Percentiles rank a stretch among this genome's conserved stretches.
Evolutionary conservation across 1,140 invertebrate genomes (phyloP).

Genomic region (Medauroidea extradentata): DNA sequence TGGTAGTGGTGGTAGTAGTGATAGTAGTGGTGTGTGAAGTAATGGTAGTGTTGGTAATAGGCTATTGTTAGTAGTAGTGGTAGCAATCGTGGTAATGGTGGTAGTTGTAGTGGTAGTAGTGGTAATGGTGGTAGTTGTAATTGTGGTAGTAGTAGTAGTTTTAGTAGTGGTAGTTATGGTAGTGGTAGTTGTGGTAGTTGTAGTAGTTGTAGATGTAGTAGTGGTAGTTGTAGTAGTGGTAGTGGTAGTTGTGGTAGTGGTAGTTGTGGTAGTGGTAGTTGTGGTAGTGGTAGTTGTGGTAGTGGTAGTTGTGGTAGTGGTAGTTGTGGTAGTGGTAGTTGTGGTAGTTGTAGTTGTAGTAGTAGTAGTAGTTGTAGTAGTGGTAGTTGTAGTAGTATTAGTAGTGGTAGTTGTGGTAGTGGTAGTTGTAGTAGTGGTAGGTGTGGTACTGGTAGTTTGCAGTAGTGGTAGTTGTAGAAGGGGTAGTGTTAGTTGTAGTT

Average conservation of each 20-base stretch:
- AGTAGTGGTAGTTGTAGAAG: no score
- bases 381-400: no score
- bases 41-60: background rate
- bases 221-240: background rate
- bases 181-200: background rate
- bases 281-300: background rate
- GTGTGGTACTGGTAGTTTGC: background rate
- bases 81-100: background rate
- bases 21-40: background rate
- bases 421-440: background rate
- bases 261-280: background rate
- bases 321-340: background rate
- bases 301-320: background rate
- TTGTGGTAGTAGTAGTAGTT: no score
- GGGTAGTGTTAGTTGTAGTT: no score
- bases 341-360: background rate
- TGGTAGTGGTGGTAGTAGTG: conserved; percentile 1
- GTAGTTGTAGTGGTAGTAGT: background rate
- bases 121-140: background rate
- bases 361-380: background rate
- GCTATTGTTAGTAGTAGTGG: background rate
- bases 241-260: background rate
- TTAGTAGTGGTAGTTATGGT: background rate
- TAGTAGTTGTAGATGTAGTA: background rate
- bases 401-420: background rate